A percentile compares a stretch with the other conserved stretches of the same genome.
phyloP scores from a whole-genome alignment of 2,113 vertebrate species.

The Chionis minor region DNA sequence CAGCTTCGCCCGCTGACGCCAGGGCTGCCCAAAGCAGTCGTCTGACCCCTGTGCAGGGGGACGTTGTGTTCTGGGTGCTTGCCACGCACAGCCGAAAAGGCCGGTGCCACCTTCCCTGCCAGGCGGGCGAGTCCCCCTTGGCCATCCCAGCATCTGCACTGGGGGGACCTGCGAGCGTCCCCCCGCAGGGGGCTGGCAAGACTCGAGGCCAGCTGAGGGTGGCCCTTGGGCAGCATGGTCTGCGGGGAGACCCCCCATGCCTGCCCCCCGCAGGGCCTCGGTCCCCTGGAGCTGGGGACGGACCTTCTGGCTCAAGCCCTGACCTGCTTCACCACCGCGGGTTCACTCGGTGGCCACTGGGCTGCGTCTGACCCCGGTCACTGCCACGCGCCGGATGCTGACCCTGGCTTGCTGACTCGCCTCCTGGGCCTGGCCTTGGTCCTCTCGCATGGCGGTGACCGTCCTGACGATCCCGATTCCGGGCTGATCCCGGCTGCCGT shows the following conservation, averaged over 20 bases:
- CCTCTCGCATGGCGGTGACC: neutral
- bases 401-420: fast-evolving
- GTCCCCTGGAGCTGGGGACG: too few species aligned
- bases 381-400: neutral
- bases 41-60: neutral
- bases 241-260: neutral
- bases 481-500: neutral
- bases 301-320: neutral
- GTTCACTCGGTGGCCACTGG: neutral
- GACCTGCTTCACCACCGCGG: neutral
- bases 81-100: neutral
- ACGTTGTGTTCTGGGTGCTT: neutral
- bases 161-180: neutral
- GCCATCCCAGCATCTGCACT: neutral
- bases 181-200: too few species aligned
- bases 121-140: neutral
- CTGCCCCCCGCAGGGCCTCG: too few species aligned
- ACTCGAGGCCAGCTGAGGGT: neutral
- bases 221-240: too few species aligned
- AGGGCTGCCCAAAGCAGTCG: neutral
- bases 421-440: neutral
- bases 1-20: neutral
- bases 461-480: neutral
- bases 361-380: neutral
- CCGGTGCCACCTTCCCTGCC: neutral